Base-by-base conservation (phyloP, 2,113 vertebrate genomes). In the Rhegmatorhina hoffmannsi region DNA sequence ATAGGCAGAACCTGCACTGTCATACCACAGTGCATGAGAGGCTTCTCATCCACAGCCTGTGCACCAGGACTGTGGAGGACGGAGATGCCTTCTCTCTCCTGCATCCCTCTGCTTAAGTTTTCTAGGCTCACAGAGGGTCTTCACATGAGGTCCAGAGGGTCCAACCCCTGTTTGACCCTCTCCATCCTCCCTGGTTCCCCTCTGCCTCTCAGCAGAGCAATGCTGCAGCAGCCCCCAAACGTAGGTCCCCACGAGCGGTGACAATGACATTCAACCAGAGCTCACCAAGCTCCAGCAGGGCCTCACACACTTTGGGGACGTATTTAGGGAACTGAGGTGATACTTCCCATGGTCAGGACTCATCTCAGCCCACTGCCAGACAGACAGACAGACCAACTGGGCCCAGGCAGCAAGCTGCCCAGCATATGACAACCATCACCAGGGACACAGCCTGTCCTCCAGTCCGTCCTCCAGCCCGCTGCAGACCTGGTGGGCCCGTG, bases 401-500 rank as follows among this genome's bases (percentile, higher is more conserved):
- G 46, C 11, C 1, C 1, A 0, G 8, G 47, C 55, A 43, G 33
- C 0, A 2, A 73, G 53, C 70, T 18, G 33, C 46, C 31, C 1
- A 0, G 5, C 3, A 0, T 11, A 12, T 4, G 4, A 8, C 13
- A 55, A 23, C 31, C 33, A 11, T 26, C 7, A 1, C 33, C 40
- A 29, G 17, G 23, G 47, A 31, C 8, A 9, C 0, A 3, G 43
- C 31, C 7, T 19, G 34, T 33, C 66, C 60, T 50, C 12, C 13
- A 2, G 15, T 4, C n/a, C 3, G 34, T 33, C 66, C 60, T 50
- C 12, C 13, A 2, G 15, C 5, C n/a, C 3, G 1, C 59, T 25
- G 21, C 2, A 0, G 31, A 12, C 14, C 17, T 2, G 29, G 12
- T 25, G 21, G 44, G 40, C 79, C 23, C 0, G 0, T 1, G 24